Evolutionary conservation across 1,140 invertebrate species (phyloP), one percentile per base, ranked within the genome.

Genomic region (Maconellicoccus hirsutus): DNA sequence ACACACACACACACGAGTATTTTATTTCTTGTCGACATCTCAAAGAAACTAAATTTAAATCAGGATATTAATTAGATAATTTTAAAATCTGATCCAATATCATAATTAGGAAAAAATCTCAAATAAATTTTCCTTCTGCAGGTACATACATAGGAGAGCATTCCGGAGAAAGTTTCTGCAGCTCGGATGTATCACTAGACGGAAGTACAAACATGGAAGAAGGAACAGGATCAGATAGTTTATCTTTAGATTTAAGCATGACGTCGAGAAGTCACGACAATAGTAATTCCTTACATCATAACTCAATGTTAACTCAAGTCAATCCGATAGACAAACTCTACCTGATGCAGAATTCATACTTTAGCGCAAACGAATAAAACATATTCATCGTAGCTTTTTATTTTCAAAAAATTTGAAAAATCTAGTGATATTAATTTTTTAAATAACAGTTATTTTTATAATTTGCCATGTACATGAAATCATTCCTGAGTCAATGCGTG

Each of bases 251-350:
- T 77, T 78, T 89, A 73, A 74, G 73, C 7, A 66, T 66, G 61
- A 66, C 61, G 4, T 59, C 75, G 0, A 72, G 73, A n/a, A 59
- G 19, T 22, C 86, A 88, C 76, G 79, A 85, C 42, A 81, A 81
- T 16, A 66, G 22, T 23, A 66, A 23, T 66, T 66, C 25, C 21
- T 66, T 66, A 66, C 61, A 66, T 23, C 61, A 66, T 66, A 66
- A 23, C 19, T 66, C 61, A 4, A 66, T 66, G 61, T 66, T 66
- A 66, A 25, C 61, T 8, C 61, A 90, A 77, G 81, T 87, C 77
- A 97, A 97, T 80, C 95, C 94, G 38, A 98, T 98, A 75, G 94
- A 98, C 80, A 96, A 96, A 82, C 85, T 98, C 63, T 98, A 96
- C 82, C 89, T 96, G 76, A 98, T 98, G 95, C 93, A 95, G 80